Evolutionary conservation across 1,140 invertebrate genomes (phyloP), one percentile per base, ranked within the genome.

Genomic region (Apis laboriosa): DNA sequence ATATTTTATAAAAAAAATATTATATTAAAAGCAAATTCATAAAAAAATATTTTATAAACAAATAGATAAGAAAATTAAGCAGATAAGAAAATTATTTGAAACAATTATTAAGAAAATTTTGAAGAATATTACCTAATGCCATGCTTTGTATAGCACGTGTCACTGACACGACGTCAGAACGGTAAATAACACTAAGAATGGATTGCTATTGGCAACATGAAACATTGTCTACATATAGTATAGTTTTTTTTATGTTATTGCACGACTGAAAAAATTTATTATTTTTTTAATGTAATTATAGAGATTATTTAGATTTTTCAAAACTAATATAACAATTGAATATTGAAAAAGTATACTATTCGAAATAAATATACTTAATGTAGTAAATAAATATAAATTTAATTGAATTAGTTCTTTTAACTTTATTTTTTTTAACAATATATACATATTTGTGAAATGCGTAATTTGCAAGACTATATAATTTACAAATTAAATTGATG

Each of bases 101-200:
- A 34, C 19, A 66, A 51, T 7, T 9, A 13, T 24, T 0, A 58
- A 76, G 0, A 60, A 64, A n/a, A 2, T n/a, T 58, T 68, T 1
- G 17, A 67, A 8, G 60, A 68, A 53, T 76, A 60, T 81, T 77
- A 81, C 80, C 80, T 77, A 77, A 81, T 55, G 43, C n/a, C 80
- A 81, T 81, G 64, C 11, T 81, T 60, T 19, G 13, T 53, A 28
- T 13, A 77, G 15, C 64, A 81, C 49, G 80, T 77, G 80, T 55
- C 73, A 17, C 24, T 77, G 55, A 77, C 24, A 77, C 63, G 53
- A 77, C 21, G 63, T 68, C 43, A 66, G 19, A 68, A 76, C n/a
- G 64, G 55, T 60, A 81, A 77, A 60, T 68, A 68, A 81, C 2
- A 66, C 43, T 61, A 58, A 51, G 55, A 63, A n/a, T 3, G 13